These are phyloP conservation scores for Cervus canadensis DNA, from an alignment of 2,113 vertebrate genomes.

Conservation along the genomic window DNA sequence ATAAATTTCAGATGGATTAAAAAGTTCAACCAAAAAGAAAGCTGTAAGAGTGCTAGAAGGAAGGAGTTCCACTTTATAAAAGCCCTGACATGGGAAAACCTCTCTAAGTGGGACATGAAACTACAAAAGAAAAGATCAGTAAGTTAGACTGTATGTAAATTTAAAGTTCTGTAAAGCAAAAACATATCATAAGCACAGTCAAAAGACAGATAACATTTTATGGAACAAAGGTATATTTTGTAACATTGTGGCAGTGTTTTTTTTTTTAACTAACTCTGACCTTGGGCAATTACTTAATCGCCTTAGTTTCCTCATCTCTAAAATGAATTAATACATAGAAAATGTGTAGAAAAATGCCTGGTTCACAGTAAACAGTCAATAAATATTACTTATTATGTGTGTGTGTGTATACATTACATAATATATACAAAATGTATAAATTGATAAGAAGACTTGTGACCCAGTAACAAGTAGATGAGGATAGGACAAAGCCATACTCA, in stretches of 20 bases:
- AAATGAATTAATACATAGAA: not conserved
- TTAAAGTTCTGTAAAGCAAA: not conserved
- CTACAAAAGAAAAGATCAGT: not conserved
- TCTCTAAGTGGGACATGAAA: not conserved
- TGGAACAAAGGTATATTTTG: conserved; percentile 4
- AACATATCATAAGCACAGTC: not conserved
- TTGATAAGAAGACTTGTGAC: not conserved
- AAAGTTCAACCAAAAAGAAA: not conserved
- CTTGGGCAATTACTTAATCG: not conserved
- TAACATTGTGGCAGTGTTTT: not conserved
- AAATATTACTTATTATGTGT: not conserved
- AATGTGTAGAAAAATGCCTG: not conserved
- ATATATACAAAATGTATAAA: not conserved
- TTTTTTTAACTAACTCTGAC: not conserved
- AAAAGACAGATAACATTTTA: not conserved
- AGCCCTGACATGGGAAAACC: not conserved
- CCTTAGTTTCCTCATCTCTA: not conserved
- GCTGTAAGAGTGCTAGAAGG: not conserved
- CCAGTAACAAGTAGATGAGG: not conserved
- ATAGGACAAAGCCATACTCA: not conserved
- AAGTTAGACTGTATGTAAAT: not conserved
- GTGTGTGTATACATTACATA: not conserved
- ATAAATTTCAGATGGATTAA: not conserved
- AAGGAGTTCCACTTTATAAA: not conserved
- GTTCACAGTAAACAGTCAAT: not conserved